phyloP scores from a whole-genome alignment of 2,113 vertebrate genomes.

The Mesembrinibis cayennensis region DNA sequence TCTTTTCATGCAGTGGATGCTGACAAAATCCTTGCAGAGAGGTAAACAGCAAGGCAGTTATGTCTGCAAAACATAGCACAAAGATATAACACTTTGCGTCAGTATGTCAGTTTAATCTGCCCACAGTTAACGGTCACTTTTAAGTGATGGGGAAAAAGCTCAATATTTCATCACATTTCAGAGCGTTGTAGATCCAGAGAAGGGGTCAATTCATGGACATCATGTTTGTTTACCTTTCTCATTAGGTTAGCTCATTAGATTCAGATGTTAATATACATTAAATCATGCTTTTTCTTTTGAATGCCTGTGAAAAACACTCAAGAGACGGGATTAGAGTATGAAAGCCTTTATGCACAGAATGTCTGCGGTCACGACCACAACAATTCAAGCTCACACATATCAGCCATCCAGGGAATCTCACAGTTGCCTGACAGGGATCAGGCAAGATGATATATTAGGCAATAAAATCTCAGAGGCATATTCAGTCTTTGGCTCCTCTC shows the following conservation, averaged over 20 bases:
- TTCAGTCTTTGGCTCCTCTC: background rate
- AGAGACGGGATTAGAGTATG: background rate
- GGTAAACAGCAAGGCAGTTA: background rate
- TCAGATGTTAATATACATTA: constrained; percentile 17
- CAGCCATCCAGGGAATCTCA: background rate
- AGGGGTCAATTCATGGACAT: background rate
- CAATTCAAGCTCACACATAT: background rate
- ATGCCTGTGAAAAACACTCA: background rate
- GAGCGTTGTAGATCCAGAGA: background rate
- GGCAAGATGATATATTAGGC: background rate
- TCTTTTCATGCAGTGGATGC: background rate
- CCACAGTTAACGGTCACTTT: background rate
- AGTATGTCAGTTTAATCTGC: background rate
- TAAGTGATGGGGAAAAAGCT: background rate
- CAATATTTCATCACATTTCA: background rate
- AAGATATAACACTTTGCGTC: background rate
- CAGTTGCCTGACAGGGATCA: background rate
- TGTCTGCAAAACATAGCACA: background rate
- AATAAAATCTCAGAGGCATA: background rate
- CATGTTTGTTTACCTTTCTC: background rate
- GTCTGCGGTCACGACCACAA: background rate
- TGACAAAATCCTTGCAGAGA: background rate
- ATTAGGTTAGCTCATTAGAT: constrained; percentile 14
- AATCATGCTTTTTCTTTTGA: background rate
- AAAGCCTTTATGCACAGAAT: constrained; percentile 19